phyloP scores from a whole-genome alignment of 2,113 vertebrate genomes.

The Argyrosomus japonicus region DNA sequence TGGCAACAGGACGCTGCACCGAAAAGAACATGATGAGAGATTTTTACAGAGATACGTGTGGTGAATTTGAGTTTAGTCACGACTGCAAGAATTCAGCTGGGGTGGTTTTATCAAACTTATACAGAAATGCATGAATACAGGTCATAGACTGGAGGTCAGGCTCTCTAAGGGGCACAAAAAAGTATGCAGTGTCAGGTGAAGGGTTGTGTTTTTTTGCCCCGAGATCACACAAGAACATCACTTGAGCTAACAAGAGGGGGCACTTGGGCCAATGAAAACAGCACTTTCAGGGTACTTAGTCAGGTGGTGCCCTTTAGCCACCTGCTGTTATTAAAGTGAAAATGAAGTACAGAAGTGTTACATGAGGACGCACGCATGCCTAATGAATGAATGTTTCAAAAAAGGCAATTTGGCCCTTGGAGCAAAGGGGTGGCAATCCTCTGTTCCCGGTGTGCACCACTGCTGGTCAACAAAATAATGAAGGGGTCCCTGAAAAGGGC shows the following conservation, averaged over 20 bases:
- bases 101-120: constrained; percentile 15
- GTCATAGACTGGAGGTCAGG: background rate
- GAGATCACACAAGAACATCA: constrained; percentile 16
- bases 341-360: background rate
- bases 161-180: background rate
- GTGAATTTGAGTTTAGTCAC: constrained; percentile 33
- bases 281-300: constrained; percentile 25
- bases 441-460: background rate
- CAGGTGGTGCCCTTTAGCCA: constrained; percentile 5
- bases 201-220: background rate
- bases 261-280: constrained; percentile 7
- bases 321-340: constrained; percentile 10
- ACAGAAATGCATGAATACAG: constrained; percentile 6
- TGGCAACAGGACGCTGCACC: constrained; percentile 54
- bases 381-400: constrained; percentile 17
- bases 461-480: background rate
- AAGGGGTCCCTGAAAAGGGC: background rate
- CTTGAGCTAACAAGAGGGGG: constrained; percentile 1
- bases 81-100: constrained; percentile 18
- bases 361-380: background rate
- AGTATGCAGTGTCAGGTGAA: background rate
- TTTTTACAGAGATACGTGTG: constrained; percentile 40
- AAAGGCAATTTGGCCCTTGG: constrained; percentile 2
- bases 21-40: constrained; percentile 33
- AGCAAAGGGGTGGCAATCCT: background rate